These are phyloP conservation scores for Oxygymnocypris stewartii DNA, from an alignment of 2,113 vertebrate species.

Conservation along the genomic window DNA sequence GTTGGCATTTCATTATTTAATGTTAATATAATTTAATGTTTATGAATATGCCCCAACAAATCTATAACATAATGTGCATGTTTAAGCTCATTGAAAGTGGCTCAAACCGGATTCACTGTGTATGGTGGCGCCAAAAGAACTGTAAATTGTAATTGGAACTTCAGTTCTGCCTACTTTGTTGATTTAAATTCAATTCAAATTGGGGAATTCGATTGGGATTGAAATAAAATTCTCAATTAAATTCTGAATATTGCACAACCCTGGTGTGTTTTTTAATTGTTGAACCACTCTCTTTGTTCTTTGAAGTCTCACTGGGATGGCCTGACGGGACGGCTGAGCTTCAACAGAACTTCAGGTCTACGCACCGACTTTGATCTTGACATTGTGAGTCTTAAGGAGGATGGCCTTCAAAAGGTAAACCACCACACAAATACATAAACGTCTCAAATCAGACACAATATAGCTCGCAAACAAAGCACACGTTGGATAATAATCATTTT, in stretches of 20 bases:
- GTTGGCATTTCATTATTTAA: not conserved
- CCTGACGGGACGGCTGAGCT: slow-evolving; percentile 92
- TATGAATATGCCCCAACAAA: no score
- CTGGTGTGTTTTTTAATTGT: slow-evolving; percentile 15
- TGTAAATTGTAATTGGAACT: not conserved
- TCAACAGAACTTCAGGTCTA: slow-evolving; percentile 93
- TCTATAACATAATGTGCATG: no score
- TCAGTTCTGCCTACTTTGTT: not conserved
- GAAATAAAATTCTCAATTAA: not conserved
- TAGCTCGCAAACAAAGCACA: not conserved
- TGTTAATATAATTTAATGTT: not conserved
- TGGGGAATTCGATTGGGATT: not conserved
- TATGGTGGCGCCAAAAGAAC: no score
- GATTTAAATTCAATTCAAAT: not conserved
- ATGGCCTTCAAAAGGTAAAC: slow-evolving; percentile 93
- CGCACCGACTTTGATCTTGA: slow-evolving; percentile 97
- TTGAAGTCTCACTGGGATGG: slow-evolving; percentile 98
- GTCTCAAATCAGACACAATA: not conserved
- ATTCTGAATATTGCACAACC: not conserved
- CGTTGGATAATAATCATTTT: not conserved
- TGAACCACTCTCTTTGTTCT: slow-evolving; percentile 57
- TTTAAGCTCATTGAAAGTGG: no score
- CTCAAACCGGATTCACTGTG: no score
- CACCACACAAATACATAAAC: slow-evolving; percentile 1
- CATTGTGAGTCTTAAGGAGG: slow-evolving; percentile 95